Base-by-base conservation (phyloP, 2,113 vertebrate species). In the Plotosus lineatus region DNA sequence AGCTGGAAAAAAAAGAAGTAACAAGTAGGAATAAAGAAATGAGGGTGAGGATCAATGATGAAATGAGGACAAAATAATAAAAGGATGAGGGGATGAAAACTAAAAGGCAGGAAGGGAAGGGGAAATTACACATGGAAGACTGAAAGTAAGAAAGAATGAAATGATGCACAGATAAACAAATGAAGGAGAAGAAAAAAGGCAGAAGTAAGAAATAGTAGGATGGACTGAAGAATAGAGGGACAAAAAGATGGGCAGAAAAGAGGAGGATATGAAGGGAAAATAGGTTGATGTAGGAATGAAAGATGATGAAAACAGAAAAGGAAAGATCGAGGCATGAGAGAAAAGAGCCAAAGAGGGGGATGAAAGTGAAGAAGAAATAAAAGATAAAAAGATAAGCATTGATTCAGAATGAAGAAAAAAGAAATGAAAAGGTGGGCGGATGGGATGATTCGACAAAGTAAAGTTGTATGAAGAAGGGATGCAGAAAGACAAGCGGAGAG, bases 171-270 rank as follows among this genome's bases (percentile, higher is more conserved):
- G 23, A 56, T 9, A 26, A 6, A 60, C 28, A 9, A 31, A 31
- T 10, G 26, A 31, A 0, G 15, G 28, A 31, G 14, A 9, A 14
- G 28, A 11, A 14, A 11, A 28, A 26, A 9, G 23, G 23, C 40
- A 26, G 23, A 3, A 42, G 51, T 21, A 66, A 72, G 76, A 40
- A 85, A 82, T 53, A 48, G 78, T 71, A 72, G 72, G 12, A 1
- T 36, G 14, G 15, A 33, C 11, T 38, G 68, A 10, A 36, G 36
- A 33, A 26, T 36, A 6, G 31, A 63, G 31, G 50, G 36, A 56
- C 48, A 19, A 61, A 44, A 46, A 26, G 36, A 31, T 48, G 48
- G 19, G 28, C 14, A 26, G 28, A 75, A 42, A 85, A 21, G 26
- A 12, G 55, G 55, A n/a, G 50, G 9, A 9, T n/a, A 56, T 26